These are phyloP conservation scores for Argyra leucocephala DNA, from an alignment of 2,888 invertebrate genomes.

Conservation along the genomic window DNA sequence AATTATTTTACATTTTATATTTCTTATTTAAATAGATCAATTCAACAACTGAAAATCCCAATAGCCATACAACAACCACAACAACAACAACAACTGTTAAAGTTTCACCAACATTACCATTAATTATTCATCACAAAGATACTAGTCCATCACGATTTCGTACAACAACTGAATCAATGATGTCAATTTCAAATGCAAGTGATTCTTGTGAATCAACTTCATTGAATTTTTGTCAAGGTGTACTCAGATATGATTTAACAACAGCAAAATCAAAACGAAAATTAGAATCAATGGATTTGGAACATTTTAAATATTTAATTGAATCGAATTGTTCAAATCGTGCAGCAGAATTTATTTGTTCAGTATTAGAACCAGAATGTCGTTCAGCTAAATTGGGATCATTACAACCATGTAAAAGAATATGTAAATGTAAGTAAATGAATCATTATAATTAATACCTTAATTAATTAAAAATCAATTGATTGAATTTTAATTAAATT, in stretches of 20 bases:
- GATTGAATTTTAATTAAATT: too few species aligned
- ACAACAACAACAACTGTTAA: slow-evolving; percentile 24
- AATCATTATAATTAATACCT: too few species aligned
- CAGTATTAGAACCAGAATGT: slow-evolving; percentile 58
- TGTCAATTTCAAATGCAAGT: slow-evolving; percentile 27
- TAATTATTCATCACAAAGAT: slow-evolving; percentile 37
- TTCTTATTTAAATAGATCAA: neutral
- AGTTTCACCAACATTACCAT: slow-evolving; percentile 57
- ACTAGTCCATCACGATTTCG: slow-evolving; percentile 28
- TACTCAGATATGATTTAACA: slow-evolving; percentile 58
- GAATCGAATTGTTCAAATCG: slow-evolving; percentile 56
- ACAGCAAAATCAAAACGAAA: slow-evolving; percentile 38
- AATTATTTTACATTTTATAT: too few species aligned
- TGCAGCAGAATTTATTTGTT: slow-evolving; percentile 53
- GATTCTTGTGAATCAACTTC: slow-evolving; percentile 39
- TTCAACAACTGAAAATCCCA: neutral
- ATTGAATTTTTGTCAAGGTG: slow-evolving; percentile 49
- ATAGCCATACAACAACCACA: slow-evolving; percentile 15
- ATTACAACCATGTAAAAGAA: slow-evolving; percentile 54
- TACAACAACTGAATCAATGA: slow-evolving; percentile 24
- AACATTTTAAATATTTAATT: slow-evolving; percentile 52
- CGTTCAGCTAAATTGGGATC: slow-evolving; percentile 49
- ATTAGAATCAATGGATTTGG: slow-evolving; percentile 36
- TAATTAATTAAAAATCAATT: too few species aligned
- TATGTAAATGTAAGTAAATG: slow-evolving; percentile 53